A percentile compares a stretch with the other conserved stretches of the same genome.
Evolutionary conservation across 2,888 invertebrate genomes (phyloP).

Genomic region (Oligia strigilis): DNA sequence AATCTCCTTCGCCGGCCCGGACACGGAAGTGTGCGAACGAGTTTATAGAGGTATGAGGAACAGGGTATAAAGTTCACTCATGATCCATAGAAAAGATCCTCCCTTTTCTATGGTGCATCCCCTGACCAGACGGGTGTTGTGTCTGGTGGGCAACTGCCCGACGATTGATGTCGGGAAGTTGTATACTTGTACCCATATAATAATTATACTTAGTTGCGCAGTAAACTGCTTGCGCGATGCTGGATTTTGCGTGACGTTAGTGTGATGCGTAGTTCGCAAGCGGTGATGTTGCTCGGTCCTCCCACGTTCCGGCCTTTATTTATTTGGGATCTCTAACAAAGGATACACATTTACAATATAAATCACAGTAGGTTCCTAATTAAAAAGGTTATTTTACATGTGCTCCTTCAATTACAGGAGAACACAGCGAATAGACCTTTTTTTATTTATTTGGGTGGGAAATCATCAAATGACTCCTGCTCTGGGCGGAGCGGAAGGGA

Average conservation of each 20-base stretch:
- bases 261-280: too few relatives aligned
- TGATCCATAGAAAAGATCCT: background rate
- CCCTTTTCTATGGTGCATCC: background rate
- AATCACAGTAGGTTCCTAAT: too few relatives aligned
- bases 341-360: too few relatives aligned
- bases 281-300: background rate
- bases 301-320: background rate
- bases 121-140: background rate
- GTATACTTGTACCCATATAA: background rate
- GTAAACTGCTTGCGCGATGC: background rate
- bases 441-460: too few relatives aligned
- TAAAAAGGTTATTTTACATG: too few relatives aligned
- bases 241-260: background rate
- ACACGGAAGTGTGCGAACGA: background rate
- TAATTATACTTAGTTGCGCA: background rate
- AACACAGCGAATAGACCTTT: too few relatives aligned
- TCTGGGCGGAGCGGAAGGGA: too few relatives aligned
- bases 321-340: too few relatives aligned
- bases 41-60: background rate
- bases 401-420: too few relatives aligned
- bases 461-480: too few relatives aligned
- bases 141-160: background rate
- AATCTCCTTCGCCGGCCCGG: background rate
- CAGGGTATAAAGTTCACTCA: background rate
- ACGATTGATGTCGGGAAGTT: background rate